phyloP scores from a whole-genome alignment of 1,140 invertebrate genomes.

The Drosophila bocki region DNA sequence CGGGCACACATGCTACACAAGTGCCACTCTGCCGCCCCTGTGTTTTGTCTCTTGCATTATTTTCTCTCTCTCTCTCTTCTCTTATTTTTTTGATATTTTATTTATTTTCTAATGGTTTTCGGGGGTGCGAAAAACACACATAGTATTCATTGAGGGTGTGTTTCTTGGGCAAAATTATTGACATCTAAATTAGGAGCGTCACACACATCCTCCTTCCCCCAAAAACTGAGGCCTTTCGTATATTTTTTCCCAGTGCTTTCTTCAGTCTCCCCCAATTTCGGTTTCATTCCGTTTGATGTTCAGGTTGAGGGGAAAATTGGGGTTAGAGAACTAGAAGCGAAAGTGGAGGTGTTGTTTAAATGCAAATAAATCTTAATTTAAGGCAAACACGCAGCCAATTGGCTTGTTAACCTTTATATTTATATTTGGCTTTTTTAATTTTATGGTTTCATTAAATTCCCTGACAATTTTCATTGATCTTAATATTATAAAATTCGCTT shows the following conservation, averaged over 20 bases:
- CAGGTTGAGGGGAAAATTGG: not conserved
- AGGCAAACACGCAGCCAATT: conserved; percentile 5
- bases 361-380: conserved; percentile 27
- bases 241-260: conserved; percentile 8
- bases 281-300: conserved; percentile 46
- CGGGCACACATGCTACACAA: conserved; percentile 23
- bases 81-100: conserved; percentile 25
- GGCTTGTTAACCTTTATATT: conserved; percentile 14
- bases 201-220: not conserved
- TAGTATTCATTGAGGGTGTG: conserved; percentile 7
- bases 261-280: conserved; percentile 13
- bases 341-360: conserved; percentile 12
- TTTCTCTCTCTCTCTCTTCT: not conserved
- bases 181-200: conserved; percentile 74
- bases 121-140: conserved; percentile 6
- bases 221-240: not conserved
- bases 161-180: conserved; percentile 70
- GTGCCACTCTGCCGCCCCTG: not conserved
- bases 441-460: not conserved
- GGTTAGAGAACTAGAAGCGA: no score
- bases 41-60: conserved; percentile 1
- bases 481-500: no score
- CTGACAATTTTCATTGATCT: not conserved
- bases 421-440: not conserved
- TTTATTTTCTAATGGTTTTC: conserved; percentile 46